Evolutionary conservation across 2,888 invertebrate genomes (phyloP).

Genomic region (Digitonthophagus gazella): DNA sequence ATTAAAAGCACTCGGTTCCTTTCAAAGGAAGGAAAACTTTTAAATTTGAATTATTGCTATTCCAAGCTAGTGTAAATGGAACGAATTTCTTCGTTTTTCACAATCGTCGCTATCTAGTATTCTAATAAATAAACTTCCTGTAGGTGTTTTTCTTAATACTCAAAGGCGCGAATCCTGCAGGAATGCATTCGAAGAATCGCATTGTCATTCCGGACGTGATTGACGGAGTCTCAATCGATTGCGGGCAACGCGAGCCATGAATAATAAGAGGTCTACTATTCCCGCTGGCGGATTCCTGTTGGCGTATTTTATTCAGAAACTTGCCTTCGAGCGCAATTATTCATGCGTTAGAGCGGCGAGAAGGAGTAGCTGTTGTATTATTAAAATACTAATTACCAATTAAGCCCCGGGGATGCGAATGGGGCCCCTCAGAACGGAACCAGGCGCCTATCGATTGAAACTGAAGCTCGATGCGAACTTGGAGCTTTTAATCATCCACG

Average conservation of each 20-base stretch:
- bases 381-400: not conserved
- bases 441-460: not conserved
- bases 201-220: not conserved
- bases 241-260: not conserved
- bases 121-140: too few relatives aligned
- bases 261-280: not conserved
- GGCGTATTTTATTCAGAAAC: not conserved
- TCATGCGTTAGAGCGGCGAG: not conserved
- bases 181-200: not conserved
- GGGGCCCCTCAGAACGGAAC: too few relatives aligned
- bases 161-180: not conserved
- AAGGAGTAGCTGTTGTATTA: not conserved
- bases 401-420: not conserved
- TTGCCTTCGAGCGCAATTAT: not conserved
- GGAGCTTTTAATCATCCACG: not conserved
- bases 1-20: too few relatives aligned
- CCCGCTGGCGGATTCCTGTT: not conserved
- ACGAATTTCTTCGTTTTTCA: too few relatives aligned
- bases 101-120: too few relatives aligned
- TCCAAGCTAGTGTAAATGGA: too few relatives aligned
- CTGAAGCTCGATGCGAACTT: not conserved
- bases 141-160: not conserved
- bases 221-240: not conserved
- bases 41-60: too few relatives aligned
- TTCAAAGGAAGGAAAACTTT: too few relatives aligned